Evolutionary conservation across 2,113 vertebrate species (phyloP).

Genomic region (Laterallus jamaicensis): DNA sequence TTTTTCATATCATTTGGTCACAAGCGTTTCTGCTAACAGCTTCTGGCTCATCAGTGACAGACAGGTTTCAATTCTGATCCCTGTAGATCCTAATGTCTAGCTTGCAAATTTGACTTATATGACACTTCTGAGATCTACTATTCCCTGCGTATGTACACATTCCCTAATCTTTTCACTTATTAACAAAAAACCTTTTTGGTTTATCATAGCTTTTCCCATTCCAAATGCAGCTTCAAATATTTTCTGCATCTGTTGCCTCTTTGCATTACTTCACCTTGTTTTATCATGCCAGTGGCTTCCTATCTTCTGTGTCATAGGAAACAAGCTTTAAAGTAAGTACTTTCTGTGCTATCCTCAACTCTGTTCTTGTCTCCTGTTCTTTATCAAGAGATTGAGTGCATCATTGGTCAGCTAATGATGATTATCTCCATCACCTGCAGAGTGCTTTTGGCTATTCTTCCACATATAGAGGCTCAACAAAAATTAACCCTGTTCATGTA

Average conservation of each 20-base stretch:
- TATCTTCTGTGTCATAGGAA: neutral
- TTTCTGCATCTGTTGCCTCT: neutral
- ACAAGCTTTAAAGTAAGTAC: neutral
- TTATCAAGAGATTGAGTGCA: neutral
- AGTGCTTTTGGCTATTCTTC: constrained; percentile 8
- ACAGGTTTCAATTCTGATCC: neutral
- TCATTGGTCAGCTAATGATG: neutral
- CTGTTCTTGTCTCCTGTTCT: neutral
- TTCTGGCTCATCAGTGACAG: neutral
- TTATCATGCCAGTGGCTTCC: neutral
- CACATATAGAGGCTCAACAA: neutral
- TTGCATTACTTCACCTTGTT: neutral
- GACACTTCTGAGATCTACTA: neutral
- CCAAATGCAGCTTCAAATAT: neutral
- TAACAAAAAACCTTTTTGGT: neutral
- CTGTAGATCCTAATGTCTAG: neutral
- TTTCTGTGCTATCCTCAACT: neutral
- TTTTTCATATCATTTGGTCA: neutral
- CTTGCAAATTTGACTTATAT: neutral
- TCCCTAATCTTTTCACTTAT: neutral
- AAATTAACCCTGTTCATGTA: neutral
- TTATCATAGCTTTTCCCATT: neutral
- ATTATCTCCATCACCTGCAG: neutral
- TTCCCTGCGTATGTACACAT: neutral
- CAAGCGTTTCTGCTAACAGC: neutral